phyloP scores from a whole-genome alignment of 2,888 invertebrate species.

The Aphrophora alni region DNA sequence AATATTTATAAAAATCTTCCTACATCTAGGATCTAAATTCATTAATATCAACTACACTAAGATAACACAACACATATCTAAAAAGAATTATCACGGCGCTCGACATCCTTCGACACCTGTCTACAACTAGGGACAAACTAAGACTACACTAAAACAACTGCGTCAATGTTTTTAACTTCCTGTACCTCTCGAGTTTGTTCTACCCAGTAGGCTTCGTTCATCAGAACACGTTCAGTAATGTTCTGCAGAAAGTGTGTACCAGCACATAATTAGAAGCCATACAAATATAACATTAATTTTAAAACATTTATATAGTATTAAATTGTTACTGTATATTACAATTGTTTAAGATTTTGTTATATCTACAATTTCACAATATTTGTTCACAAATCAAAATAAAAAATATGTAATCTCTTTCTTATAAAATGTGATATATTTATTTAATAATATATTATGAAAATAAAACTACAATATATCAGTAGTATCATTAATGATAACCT shows the following conservation, averaged over 20 bases:
- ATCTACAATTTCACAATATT: no score
- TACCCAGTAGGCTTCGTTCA: slow-evolving; percentile 94
- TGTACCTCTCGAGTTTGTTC: slow-evolving; percentile 92
- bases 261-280: not conserved
- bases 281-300: slow-evolving; percentile 6
- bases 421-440: no score
- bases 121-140: not conserved
- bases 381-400: no score
- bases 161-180: slow-evolving; percentile 45
- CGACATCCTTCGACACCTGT: not conserved
- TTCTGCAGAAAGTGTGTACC: slow-evolving; percentile 78
- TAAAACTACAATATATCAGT: no score
- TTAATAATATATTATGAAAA: no score
- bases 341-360: not conserved
- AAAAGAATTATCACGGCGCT: not conserved
- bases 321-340: not conserved
- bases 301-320: not conserved
- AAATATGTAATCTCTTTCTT: no score
- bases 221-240: slow-evolving; percentile 94
- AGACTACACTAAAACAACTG: not conserved
- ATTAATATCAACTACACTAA: not conserved
- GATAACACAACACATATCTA: not conserved
- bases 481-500: no score
- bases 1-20: not conserved
- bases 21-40: not conserved